Evolutionary conservation across 1,140 invertebrate species (phyloP), one percentile per base, ranked within the genome.

Genomic region (Drosophila miranda): DNA sequence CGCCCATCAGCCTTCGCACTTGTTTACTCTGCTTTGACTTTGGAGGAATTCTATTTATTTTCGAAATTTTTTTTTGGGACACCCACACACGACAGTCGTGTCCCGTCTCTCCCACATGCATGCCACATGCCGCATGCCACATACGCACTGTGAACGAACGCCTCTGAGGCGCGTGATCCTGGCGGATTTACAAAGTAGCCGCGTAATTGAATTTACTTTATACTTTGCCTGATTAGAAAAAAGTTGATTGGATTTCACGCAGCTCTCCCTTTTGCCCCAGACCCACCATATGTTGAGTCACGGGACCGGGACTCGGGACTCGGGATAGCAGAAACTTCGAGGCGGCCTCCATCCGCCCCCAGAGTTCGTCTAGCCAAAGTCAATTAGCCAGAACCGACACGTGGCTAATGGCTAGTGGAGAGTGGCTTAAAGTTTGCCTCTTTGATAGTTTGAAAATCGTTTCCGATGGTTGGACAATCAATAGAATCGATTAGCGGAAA

Each of bases 131-230:
- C 56, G 13, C 41, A 44, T 49, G 42, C 49, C 48, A 63, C 57
- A 43, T 50, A 70, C 63, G 54, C 74, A 50, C 34, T 19, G 9
- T 13, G 19, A 13, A 34, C 30, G 38, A 55, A 26, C n/a, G 44
- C 44, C 53, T 59, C 38, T 51, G 69, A 86, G 82, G 69, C 81
- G 66, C 71, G 78, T 78, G 82, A 86, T 86, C 78, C 81, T 66
- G 45, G 28, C 74, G 81, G 78, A 76, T 87, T 82, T 87, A 64
- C 74, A 81, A 86, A 86, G 82, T 86, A 86, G 82, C 82, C 81
- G 81, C 82, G 82, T 86, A 86, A 86, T 86, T 86, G 82, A 86
- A 86, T 86, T 86, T 86, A 87, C 82, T 86, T 86, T 87, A 86
- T 86, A 86, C 82, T 86, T 82, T 78, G 67, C 41, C 74, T 82